Conservation (phyloP, 2,797 vertebrate genomes). For the Anas capensis region DNA sequence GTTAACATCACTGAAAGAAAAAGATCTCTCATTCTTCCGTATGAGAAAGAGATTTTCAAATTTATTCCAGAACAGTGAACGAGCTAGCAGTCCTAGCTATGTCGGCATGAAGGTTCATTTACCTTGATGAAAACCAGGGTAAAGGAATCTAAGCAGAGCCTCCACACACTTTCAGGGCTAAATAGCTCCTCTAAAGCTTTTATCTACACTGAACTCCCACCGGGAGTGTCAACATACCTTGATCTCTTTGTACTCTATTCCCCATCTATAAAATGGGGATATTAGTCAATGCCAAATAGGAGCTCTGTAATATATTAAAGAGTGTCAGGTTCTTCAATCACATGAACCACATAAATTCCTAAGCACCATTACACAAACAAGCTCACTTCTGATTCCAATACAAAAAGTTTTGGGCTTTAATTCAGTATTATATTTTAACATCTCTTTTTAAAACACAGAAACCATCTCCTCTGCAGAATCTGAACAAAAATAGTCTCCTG, state of each 20-base stretch:
- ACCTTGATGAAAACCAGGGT: conserved; percentile 57
- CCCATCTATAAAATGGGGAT: conserved; percentile 46
- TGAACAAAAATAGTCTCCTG: conserved; percentile 1
- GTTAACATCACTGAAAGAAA: conserved; percentile 27
- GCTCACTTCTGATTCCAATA: neutral
- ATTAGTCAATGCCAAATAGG: conserved; percentile 54
- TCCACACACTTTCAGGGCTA: conserved; percentile 11
- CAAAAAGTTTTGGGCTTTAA: neutral
- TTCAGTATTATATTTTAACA: neutral
- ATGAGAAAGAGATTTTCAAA: neutral
- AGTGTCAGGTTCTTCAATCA: conserved; percentile 43
- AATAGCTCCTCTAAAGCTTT: conserved; percentile 56
- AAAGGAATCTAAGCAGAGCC: conserved; percentile 31
- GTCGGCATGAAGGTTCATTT: neutral
- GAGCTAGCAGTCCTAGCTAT: neutral
- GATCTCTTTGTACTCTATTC: conserved; percentile 56
- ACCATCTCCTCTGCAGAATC: neutral
- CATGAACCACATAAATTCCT: conserved; percentile 12
- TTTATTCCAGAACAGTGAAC: neutral
- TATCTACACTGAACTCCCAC: conserved; percentile 59
- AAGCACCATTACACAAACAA: neutral
- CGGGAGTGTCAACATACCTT: conserved; percentile 52
- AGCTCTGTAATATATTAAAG: conserved; percentile 53
- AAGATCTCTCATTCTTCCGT: neutral
- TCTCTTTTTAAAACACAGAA: neutral